Percentiles rank a stretch among this genome's conserved stretches.
Evolutionary conservation across 2,113 vertebrate genomes (phyloP).

Genomic region (Caranx melampygus): DNA sequence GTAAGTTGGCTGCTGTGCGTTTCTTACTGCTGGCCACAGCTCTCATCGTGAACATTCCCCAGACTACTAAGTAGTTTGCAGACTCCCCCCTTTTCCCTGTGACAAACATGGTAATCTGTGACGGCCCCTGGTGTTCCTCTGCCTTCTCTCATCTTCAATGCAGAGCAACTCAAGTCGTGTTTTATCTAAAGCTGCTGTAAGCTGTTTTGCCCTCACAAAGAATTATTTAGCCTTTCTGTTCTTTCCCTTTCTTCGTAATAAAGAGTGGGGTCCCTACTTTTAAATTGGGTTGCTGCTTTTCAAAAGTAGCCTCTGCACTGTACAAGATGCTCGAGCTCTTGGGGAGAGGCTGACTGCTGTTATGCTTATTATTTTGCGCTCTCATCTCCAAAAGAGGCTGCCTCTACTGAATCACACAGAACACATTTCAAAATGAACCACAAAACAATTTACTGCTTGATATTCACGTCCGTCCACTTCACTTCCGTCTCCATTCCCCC

Average conservation of each 20-base stretch:
- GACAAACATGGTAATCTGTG: conserved; percentile 54
- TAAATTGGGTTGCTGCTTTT: not conserved
- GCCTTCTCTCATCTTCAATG: conserved; percentile 38
- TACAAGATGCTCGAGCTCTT: conserved; percentile 13
- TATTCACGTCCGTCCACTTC: conserved; percentile 51
- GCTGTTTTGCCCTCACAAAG: conserved; percentile 45
- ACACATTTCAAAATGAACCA: conserved; percentile 46
- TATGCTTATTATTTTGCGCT: conserved; percentile 34
- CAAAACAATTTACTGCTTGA: conserved; percentile 52
- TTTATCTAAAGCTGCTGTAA: conserved; percentile 50
- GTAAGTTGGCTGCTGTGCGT: conserved; percentile 19
- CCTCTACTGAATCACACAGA: conserved; percentile 46
- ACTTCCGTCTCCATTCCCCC: conserved; percentile 17
- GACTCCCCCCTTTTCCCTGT: conserved; percentile 1
- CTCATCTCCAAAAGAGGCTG: conserved; percentile 44
- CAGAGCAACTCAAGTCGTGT: conserved; percentile 4
- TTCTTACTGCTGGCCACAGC: conserved; percentile 40
- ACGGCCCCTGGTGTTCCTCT: conserved; percentile 30
- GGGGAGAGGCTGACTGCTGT: conserved; percentile 28
- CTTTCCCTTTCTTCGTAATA: conserved; percentile 8
- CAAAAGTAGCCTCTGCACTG: conserved; percentile 18
- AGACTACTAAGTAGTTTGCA: conserved; percentile 31
- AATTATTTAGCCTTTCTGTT: conserved; percentile 31
- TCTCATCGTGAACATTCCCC: conserved; percentile 20
- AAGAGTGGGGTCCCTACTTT: conserved; percentile 21